A percentile compares a stretch with the other conserved stretches of the same genome.
These are phyloP conservation scores for Podarcis siculus DNA, from an alignment of 2,797 vertebrate genomes.

Conservation along the genomic window DNA sequence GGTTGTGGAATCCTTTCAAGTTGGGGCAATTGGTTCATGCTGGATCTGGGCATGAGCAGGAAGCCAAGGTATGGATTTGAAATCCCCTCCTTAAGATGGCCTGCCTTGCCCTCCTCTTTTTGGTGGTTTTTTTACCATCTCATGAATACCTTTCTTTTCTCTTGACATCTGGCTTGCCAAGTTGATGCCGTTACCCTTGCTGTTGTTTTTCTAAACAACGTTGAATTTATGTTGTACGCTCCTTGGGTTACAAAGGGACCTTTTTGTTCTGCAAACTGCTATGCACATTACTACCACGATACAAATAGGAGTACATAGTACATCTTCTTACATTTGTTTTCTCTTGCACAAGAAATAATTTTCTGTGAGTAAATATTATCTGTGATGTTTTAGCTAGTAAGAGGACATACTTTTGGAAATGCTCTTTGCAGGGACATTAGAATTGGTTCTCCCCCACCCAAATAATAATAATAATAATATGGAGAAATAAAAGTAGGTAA, in stretches of 20 bases:
- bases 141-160: neutral
- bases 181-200: neutral
- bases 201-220: neutral
- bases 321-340: neutral
- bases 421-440: neutral
- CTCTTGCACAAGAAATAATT: neutral
- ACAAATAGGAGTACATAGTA: neutral
- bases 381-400: neutral
- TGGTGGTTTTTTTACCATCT: neutral
- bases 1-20: neutral
- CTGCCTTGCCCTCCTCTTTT: neutral
- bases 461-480: too few species aligned
- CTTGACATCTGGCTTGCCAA: neutral
- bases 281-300: neutral
- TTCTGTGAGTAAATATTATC: neutral
- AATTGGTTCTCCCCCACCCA: neutral
- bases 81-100: neutral
- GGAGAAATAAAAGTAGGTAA: conserved; percentile 1
- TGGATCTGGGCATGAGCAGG: neutral
- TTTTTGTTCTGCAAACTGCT: neutral
- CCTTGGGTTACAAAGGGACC: neutral
- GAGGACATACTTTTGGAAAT: neutral
- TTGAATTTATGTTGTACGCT: neutral
- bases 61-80: neutral
- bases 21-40: neutral